Evolutionary conservation across 2,797 vertebrate species (phyloP).

Genomic region (Enteromius radiatus): DNA sequence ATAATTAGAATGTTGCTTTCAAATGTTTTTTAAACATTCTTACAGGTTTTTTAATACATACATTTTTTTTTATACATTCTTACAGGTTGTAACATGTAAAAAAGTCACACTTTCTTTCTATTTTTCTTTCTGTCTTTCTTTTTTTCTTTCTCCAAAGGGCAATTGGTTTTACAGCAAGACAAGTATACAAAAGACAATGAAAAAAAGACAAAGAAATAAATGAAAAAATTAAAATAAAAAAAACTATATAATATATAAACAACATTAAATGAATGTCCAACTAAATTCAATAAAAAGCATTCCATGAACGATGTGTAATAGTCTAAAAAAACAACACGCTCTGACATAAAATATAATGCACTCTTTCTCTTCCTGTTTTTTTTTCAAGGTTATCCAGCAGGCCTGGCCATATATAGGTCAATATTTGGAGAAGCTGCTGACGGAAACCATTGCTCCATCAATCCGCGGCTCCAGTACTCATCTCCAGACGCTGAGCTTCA

Average conservation of each 20-base stretch:
- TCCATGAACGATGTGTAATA: not conserved
- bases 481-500: conserved; percentile 91
- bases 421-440: conserved; percentile 91
- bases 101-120: not conserved
- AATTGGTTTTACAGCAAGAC: no score
- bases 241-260: no score
- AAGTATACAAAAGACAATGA: no score
- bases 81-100: not conserved
- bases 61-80: no score
- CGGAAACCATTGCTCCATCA: conserved; percentile 88
- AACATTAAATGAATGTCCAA: not conserved
- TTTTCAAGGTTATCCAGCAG: conserved; percentile 86
- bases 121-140: no score
- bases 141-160: no score
- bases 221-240: no score
- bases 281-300: not conserved
- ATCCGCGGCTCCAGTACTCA: conserved; percentile 86
- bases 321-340: not conserved
- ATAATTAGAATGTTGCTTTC: not conserved
- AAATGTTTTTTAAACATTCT: not conserved
- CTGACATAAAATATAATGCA: not conserved
- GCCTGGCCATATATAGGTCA: conserved; percentile 94
- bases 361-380: conserved; percentile 18
- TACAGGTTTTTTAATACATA: no score
- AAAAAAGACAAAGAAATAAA: no score